Conservation (phyloP, 2,797 vertebrate genomes). For the Myripristis jacobus region DNA sequence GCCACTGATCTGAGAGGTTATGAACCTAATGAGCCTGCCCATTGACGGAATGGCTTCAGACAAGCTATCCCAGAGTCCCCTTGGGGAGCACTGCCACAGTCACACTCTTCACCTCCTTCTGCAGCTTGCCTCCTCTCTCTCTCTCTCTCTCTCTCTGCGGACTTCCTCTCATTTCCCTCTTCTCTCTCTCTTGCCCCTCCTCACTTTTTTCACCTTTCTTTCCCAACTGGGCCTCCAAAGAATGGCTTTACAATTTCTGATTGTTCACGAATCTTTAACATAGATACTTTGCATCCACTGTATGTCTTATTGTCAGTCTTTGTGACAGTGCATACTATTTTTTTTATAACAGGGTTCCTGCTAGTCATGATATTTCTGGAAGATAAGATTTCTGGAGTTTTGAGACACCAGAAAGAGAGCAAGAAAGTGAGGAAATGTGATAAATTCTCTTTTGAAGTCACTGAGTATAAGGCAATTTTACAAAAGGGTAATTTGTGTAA, state of each 20-base stretch:
- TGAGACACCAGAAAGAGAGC: too few species aligned
- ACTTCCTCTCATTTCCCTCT: not conserved
- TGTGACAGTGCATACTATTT: not conserved
- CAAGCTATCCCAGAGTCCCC: slow-evolving; percentile 79
- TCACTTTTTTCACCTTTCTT: slow-evolving; percentile 16
- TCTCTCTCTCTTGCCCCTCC: slow-evolving; percentile 3
- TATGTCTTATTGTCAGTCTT: not conserved
- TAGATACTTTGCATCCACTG: not conserved
- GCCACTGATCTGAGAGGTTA: slow-evolving; percentile 83
- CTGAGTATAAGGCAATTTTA: too few species aligned
- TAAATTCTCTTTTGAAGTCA: too few species aligned
- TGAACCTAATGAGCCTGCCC: slow-evolving; percentile 86
- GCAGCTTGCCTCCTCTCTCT: slow-evolving; percentile 41
- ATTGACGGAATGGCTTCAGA: slow-evolving; percentile 84
- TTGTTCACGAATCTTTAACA: slow-evolving; percentile 4
- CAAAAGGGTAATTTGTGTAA: too few species aligned
- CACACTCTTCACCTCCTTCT: slow-evolving; percentile 74
- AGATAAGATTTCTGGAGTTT: too few species aligned
- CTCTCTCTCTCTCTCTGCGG: not conserved
- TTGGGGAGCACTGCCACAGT: slow-evolving; percentile 75
- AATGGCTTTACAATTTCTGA: slow-evolving; percentile 20
- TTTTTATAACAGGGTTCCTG: too few species aligned
- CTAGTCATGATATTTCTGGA: too few species aligned
- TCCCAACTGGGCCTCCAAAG: too few species aligned
- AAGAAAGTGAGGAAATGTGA: too few species aligned